phyloP scores from a whole-genome alignment of 2,888 invertebrate species.

The Gastracanthus pulcherrimus region DNA sequence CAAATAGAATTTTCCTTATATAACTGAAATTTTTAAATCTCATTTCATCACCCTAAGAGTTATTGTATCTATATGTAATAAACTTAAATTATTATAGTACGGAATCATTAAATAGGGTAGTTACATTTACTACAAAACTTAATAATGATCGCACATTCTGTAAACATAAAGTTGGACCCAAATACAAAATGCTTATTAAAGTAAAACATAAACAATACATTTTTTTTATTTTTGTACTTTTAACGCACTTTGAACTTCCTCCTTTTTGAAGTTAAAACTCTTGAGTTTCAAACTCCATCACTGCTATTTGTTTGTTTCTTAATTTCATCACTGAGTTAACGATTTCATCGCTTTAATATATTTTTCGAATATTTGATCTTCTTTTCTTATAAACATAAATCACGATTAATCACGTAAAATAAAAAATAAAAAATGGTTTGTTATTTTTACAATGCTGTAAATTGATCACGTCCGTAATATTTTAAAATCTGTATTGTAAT shows the following conservation, averaged over 20 bases:
- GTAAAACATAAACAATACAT: not conserved
- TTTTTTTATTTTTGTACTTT: slow-evolving; percentile 4
- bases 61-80: not conserved
- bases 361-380: not conserved
- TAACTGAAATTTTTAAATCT: not conserved
- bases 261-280: not conserved
- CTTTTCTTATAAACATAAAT: not conserved
- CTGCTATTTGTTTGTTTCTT: not conserved
- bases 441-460: not conserved
- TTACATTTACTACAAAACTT: not conserved
- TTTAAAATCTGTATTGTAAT: not conserved
- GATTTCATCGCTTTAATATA: not conserved
- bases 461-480: not conserved
- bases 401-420: not conserved
- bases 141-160: not conserved
- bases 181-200: not conserved
- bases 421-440: not conserved
- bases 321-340: not conserved
- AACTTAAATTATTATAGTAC: not conserved
- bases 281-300: not conserved
- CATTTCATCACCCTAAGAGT: not conserved
- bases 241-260: not conserved
- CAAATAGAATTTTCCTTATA: not conserved
- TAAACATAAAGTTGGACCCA: slow-evolving; percentile 1
- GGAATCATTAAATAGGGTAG: not conserved